Evolutionary conservation across 1,140 invertebrate species (phyloP).

Genomic region (Plectrocnemia conspersa): DNA sequence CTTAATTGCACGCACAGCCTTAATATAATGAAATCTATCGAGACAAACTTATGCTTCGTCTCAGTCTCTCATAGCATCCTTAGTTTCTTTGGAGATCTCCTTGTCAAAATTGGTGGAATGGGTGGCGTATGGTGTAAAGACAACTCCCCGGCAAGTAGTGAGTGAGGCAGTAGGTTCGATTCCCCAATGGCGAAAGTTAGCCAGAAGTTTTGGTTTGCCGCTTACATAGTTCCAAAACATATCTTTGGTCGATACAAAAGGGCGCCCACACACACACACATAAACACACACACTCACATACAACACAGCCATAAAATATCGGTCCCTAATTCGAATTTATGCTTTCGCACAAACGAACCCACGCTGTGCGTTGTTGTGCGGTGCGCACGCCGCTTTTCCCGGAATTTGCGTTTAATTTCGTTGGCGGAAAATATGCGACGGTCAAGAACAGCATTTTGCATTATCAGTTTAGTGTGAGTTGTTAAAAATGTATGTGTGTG

Average conservation of each 20-base stretch:
- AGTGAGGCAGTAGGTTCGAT: conserved; percentile 19
- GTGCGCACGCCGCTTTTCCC: not conserved
- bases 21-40: no score
- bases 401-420: no score
- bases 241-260: conserved; percentile 35
- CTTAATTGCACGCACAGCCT: no score
- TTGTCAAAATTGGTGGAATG: not conserved
- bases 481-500: no score
- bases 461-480: not conserved
- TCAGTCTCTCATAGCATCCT: no score
- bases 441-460: no score
- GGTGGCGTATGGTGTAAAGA: not conserved
- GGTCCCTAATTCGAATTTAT: conserved; percentile 26
- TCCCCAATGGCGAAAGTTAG: conserved; percentile 27
- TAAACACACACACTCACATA: conserved; percentile 10
- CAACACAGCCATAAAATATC: not conserved
- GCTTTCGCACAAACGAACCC: conserved; percentile 10
- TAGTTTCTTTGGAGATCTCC: no score
- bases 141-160: not conserved
- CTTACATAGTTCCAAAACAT: conserved; percentile 35
- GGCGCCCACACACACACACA: conserved; percentile 23
- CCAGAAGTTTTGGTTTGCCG: conserved; percentile 28
- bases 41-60: no score
- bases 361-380: conserved; percentile 3
- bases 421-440: no score